Evolutionary conservation across 1,140 invertebrate species (phyloP).

Genomic region (Eupeodes corollae): DNA sequence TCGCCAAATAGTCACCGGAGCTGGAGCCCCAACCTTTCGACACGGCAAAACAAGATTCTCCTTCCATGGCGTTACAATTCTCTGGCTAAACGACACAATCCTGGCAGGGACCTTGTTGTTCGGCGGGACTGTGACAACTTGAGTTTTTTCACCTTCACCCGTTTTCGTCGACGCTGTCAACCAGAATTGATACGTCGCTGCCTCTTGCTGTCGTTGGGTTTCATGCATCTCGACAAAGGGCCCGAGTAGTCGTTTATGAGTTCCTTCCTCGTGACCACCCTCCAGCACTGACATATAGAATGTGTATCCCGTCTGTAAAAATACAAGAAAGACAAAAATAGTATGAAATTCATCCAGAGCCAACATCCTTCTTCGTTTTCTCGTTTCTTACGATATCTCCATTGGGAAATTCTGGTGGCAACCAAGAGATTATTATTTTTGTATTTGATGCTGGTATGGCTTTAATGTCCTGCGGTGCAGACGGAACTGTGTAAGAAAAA

Average conservation of each 20-base stretch:
- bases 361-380: not conserved
- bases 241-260: constrained; percentile 55
- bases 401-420: constrained; percentile 60
- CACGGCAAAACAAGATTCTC: constrained; percentile 68
- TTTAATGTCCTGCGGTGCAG: constrained; percentile 76
- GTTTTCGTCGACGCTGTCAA: constrained; percentile 66
- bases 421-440: constrained; percentile 80
- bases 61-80: constrained; percentile 72
- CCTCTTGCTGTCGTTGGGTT: constrained; percentile 57
- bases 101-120: constrained; percentile 69
- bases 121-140: constrained; percentile 61
- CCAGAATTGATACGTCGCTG: constrained; percentile 68
- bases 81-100: constrained; percentile 69
- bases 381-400: constrained; percentile 50
- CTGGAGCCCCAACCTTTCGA: constrained; percentile 65
- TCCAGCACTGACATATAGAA: constrained; percentile 70
- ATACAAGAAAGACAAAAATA: constrained; percentile 1
- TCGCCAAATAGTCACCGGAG: constrained; percentile 61
- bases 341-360: not conserved
- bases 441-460: constrained; percentile 70
- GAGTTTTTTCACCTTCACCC: constrained; percentile 67
- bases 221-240: constrained; percentile 56
- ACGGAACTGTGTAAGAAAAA: constrained; percentile 52
- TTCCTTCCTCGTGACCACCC: constrained; percentile 59
- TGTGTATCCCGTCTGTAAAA: constrained; percentile 49